Conservation (phyloP, 1,140 invertebrate genomes). For the Hormaphis cornu region DNA sequence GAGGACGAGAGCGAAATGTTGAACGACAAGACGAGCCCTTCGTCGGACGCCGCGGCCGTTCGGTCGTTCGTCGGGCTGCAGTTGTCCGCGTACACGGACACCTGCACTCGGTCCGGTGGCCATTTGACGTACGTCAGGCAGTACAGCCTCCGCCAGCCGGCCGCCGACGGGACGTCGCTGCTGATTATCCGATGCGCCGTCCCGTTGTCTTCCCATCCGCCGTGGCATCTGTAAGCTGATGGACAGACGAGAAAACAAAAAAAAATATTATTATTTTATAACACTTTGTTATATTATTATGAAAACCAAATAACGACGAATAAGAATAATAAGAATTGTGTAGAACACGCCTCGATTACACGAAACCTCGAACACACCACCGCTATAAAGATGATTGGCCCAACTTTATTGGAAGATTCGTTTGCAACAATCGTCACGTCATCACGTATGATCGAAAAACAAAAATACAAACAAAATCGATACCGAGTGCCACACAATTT, state of each 20-base stretch:
- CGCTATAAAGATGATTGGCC: too few relatives aligned
- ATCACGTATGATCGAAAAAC: too few relatives aligned
- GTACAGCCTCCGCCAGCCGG: constrained; percentile 13
- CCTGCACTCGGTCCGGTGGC: constrained; percentile 8
- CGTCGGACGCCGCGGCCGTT: neutral
- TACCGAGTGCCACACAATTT: too few relatives aligned
- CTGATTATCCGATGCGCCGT: constrained; percentile 20
- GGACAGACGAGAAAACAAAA: neutral
- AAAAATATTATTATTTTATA: neutral
- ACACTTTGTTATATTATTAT: too few relatives aligned
- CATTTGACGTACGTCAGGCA: constrained; percentile 17
- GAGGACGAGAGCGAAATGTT: constrained; percentile 10
- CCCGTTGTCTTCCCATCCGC: constrained; percentile 45
- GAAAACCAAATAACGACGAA: too few relatives aligned
- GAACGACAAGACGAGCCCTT: constrained; percentile 16
- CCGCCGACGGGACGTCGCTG: neutral
- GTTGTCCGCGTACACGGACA: constrained; percentile 7
- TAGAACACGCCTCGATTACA: too few relatives aligned
- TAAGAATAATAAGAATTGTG: too few relatives aligned
- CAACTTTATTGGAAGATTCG: too few relatives aligned
- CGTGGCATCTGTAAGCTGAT: constrained; percentile 47
- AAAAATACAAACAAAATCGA: too few relatives aligned
- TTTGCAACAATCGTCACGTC: too few relatives aligned
- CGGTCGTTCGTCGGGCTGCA: neutral
- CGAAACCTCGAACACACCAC: too few relatives aligned